Percentiles rank a stretch among this genome's conserved stretches.
phyloP scores from a whole-genome alignment of 2,797 vertebrate genomes.

The Diplodus sargus region DNA sequence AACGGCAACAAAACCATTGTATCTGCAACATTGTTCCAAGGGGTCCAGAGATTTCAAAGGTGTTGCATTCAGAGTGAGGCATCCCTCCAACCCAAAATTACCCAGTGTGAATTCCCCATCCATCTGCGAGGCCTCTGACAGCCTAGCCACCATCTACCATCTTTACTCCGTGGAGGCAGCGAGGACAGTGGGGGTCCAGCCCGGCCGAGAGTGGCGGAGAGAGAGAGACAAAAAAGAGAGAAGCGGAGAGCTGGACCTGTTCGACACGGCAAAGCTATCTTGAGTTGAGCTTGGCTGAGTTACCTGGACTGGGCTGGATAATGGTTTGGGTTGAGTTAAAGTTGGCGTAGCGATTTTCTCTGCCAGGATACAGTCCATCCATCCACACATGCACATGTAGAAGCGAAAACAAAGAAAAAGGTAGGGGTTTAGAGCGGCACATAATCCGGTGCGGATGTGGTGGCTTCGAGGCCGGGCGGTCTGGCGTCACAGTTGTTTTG shows the following conservation, averaged over 20 bases:
- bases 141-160: conserved; percentile 71
- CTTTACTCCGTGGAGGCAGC: conserved; percentile 67
- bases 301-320: conserved; percentile 63
- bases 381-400: conserved; percentile 70
- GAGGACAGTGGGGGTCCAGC: conserved; percentile 63
- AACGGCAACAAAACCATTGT: conserved; percentile 75
- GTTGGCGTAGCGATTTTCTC: conserved; percentile 59
- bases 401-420: conserved; percentile 47
- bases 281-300: conserved; percentile 78
- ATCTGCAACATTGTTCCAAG: conserved; percentile 81
- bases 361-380: conserved; percentile 67
- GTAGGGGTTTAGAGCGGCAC: conserved; percentile 64
- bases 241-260: conserved; percentile 60
- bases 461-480: conserved; percentile 56
- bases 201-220: conserved; percentile 42
- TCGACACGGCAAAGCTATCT: conserved; percentile 74
- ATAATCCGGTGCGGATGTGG: conserved; percentile 64
- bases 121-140: conserved; percentile 70
- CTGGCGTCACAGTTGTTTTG: conserved; percentile 59
- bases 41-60: conserved; percentile 75
- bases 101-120: conserved; percentile 69
- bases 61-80: conserved; percentile 71
- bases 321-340: conserved; percentile 57
- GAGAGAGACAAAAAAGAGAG: conserved; percentile 32
- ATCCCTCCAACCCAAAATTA: conserved; percentile 69